Evolutionary conservation across 2,888 invertebrate genomes (phyloP).

Genomic region (Epistrophella euchroma): DNA sequence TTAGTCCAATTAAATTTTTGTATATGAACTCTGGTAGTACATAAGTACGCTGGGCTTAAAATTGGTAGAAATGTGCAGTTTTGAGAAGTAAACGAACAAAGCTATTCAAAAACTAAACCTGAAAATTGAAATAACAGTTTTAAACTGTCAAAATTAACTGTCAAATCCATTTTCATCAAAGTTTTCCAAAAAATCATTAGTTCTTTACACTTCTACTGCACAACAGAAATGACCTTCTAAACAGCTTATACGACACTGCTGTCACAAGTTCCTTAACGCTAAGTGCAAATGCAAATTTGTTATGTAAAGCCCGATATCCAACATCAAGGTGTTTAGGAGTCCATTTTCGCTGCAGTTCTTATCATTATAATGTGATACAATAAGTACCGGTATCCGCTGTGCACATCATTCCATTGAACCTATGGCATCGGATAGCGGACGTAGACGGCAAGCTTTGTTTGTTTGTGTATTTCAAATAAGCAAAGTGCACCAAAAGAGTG

Average conservation of each 20-base stretch:
- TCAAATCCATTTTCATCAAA: not conserved
- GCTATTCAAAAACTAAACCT: too few species aligned
- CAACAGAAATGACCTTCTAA: not conserved
- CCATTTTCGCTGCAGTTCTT: not conserved
- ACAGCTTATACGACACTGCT: not conserved
- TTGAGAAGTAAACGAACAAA: too few species aligned
- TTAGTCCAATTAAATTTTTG: too few species aligned
- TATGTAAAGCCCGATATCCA: slow-evolving; percentile 41
- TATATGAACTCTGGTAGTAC: too few species aligned
- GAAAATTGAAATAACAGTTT: too few species aligned
- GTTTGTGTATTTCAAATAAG: slow-evolving; percentile 20
- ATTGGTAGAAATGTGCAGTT: too few species aligned
- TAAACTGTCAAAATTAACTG: not conserved
- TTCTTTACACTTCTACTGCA: not conserved
- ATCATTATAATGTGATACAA: slow-evolving; percentile 4
- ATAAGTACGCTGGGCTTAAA: too few species aligned
- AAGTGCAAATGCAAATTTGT: slow-evolving; percentile 56
- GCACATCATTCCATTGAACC: slow-evolving; percentile 29
- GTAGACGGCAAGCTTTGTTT: not conserved
- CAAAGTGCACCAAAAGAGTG: slow-evolving; percentile 41
- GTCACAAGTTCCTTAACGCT: not conserved
- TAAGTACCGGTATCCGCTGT: slow-evolving; percentile 28
- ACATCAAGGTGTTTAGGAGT: slow-evolving; percentile 57
- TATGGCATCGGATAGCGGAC: slow-evolving; percentile 9
- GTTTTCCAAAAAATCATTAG: not conserved